Evolutionary conservation across 2,797 vertebrate genomes (phyloP).

Genomic region (Ptychadena robeensis): DNA sequence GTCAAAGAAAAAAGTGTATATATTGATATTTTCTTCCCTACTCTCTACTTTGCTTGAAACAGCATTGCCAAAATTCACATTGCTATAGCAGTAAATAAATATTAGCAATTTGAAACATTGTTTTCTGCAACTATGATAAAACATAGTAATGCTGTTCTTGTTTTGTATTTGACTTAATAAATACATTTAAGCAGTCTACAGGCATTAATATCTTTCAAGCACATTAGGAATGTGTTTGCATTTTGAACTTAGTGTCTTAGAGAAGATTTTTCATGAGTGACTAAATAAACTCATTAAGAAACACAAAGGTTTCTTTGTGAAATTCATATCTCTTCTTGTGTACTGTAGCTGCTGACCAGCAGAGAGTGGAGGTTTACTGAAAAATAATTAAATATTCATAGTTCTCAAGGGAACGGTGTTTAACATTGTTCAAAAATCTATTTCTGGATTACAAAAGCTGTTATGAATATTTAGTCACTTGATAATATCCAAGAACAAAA

Average conservation of each 20-base stretch:
- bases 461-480: slow-evolving; percentile 5
- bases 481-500: slow-evolving; percentile 3
- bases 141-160: not conserved
- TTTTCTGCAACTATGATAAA: not conserved
- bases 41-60: no score
- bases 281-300: slow-evolving; percentile 3
- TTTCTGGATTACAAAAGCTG: slow-evolving; percentile 2
- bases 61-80: no score
- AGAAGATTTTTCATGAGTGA: slow-evolving; percentile 1
- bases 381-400: not conserved
- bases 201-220: not conserved
- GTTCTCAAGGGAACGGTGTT: not conserved
- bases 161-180: not conserved
- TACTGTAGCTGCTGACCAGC: not conserved
- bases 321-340: not conserved
- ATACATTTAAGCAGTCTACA: not conserved
- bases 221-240: not conserved
- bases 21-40: no score
- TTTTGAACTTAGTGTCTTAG: not conserved
- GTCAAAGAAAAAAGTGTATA: no score
- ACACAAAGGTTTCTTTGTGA: slow-evolving; percentile 6
- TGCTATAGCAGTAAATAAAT: no score
- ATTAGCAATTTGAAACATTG: not conserved
- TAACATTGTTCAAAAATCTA: slow-evolving; percentile 17
- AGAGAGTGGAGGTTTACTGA: not conserved